phyloP scores from a whole-genome alignment of 2,113 vertebrate genomes.

The Tretioscincus oriximinensis region DNA sequence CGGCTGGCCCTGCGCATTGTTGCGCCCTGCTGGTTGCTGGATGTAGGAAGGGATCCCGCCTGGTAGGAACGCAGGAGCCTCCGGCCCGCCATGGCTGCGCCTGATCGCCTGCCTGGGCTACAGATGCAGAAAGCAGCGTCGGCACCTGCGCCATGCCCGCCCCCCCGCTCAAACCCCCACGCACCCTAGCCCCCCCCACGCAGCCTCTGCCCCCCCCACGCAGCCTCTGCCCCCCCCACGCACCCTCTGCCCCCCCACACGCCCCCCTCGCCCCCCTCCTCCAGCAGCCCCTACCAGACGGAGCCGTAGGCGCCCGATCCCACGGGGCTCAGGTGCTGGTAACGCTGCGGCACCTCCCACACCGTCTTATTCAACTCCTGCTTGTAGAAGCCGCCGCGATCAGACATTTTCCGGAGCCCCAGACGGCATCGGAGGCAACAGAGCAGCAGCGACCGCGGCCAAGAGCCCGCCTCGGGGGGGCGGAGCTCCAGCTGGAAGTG shows the following conservation, averaged over 20 bases:
- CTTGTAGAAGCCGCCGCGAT: conserved; percentile 73
- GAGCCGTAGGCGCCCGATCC: conserved; percentile 80
- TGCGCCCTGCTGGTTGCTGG: background rate
- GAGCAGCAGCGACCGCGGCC: background rate
- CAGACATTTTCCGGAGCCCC: conserved; percentile 60
- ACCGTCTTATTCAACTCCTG: conserved; percentile 79
- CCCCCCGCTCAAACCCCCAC: no score
- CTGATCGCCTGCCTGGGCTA: no score
- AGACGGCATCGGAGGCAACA: conserved; percentile 26
- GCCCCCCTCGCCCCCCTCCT: background rate
- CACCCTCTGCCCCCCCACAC: background rate
- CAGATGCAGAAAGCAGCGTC: no score
- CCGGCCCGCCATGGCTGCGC: background rate
- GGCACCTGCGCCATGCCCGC: no score
- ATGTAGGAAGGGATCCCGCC: background rate
- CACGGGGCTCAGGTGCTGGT: conserved; percentile 76
- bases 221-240: background rate
- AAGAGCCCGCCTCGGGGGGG: background rate
- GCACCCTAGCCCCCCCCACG: background rate
- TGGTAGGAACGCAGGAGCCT: background rate
- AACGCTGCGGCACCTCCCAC: conserved; percentile 79
- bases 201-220: background rate
- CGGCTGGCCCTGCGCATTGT: conserved; percentile 15
- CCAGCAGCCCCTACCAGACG: conserved; percentile 71
- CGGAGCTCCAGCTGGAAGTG: conserved; percentile 10